Conservation (phyloP, 2,113 vertebrate genomes). For the Theropithecus gelada region DNA sequence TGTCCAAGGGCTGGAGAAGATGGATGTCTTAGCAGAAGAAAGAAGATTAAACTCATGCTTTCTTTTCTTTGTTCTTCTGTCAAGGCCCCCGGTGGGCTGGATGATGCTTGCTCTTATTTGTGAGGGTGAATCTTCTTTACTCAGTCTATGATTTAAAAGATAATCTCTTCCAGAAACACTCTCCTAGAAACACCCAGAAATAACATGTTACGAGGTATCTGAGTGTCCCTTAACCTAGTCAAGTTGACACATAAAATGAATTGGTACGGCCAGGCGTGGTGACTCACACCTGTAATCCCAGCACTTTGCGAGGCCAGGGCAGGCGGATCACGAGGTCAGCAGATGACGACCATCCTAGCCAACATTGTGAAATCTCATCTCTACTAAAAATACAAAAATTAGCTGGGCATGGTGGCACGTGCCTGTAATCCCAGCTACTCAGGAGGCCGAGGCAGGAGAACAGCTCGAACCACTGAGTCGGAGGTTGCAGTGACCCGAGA, state of each 20-base stretch:
- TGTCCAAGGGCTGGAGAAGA: neutral
- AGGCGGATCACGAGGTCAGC: no score
- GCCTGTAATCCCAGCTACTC: no score
- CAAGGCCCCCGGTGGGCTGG: accelerated
- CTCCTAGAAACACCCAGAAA: neutral
- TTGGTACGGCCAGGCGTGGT: neutral
- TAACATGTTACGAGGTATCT: neutral
- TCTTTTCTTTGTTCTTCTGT: neutral
- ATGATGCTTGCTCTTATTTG: neutral
- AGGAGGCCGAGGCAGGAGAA: no score
- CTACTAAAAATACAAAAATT: no score
- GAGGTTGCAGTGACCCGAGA: no score
- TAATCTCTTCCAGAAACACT: neutral
- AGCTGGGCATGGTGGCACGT: no score
- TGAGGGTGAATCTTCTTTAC: neutral
- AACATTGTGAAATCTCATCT: no score
- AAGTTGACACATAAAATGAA: neutral
- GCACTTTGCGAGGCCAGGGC: no score
- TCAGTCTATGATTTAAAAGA: neutral
- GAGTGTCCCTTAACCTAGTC: neutral
- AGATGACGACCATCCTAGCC: no score
- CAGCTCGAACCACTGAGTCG: no score
- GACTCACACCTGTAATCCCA: no score
- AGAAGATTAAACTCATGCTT: neutral
- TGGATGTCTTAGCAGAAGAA: no score